Evolutionary conservation across 2,113 vertebrate species (phyloP), one percentile per base, ranked within the genome.

Genomic region (Lophotis ruficrista): DNA sequence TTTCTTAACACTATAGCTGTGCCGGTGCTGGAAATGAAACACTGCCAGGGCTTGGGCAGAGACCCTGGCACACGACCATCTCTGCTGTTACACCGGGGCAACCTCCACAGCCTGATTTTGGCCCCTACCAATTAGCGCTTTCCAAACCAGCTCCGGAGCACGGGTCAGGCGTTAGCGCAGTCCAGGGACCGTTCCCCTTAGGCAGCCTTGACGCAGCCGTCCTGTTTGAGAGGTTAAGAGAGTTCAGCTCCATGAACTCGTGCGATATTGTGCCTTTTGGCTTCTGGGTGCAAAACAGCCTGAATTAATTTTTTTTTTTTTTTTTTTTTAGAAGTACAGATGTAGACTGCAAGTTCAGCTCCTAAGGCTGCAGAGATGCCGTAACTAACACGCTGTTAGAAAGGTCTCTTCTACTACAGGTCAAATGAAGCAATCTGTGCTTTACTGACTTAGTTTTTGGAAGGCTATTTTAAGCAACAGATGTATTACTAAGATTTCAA

Each of bases 361-460:
- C 75, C 82, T 79, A 21, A 64, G 61, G 70, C 57, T 81, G 69
- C 57, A 71, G 62, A 71, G 47, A 56, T 56, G 62, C 12, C 35
- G 4, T 25, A 76, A 83, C n/a, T 28, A 72, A 35, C 28, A 54
- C 22, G 3, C 4, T 24, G 19, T 48, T 66, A 75, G 56, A 62
- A 84, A 81, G 9, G 25, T 12, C 73, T 65, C 16, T 70, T 61
- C 54, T 18, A 75, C 50, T 38, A 70, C 35, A 60, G 90, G 72
- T 77, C 77, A 84, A 81, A 28, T 37, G 64, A 94, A 89, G 87
- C 56, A 77, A 84, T 89, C 91, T 81, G 37, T n/a, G 35, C 31
- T 91, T 65, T 57, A 24, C 54, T 50, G 47, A 33, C 41, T 92
- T 65, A 9, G 20, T 65, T 78, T 91, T 73, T 77, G 66, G 47